Evolutionary conservation across 2,797 vertebrate genomes (phyloP).

Genomic region (Takifugu ocellatus): DNA sequence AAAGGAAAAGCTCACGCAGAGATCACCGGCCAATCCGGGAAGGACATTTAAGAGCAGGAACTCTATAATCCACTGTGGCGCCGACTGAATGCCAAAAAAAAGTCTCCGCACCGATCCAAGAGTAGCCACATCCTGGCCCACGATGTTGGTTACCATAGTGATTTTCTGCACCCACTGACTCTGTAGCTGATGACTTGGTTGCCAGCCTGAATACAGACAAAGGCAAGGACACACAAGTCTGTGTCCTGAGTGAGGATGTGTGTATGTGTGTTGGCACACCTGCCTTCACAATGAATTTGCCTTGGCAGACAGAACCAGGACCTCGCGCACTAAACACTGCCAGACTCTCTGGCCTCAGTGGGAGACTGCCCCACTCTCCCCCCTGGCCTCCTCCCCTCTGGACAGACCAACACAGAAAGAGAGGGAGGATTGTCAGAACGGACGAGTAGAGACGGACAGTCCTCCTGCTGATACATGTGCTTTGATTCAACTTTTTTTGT

Average conservation of each 20-base stretch:
- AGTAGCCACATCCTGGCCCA: slow-evolving; percentile 64
- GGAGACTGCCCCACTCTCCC: slow-evolving; percentile 46
- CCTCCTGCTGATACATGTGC: slow-evolving; percentile 50
- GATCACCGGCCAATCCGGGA: slow-evolving; percentile 48
- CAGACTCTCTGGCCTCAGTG: slow-evolving; percentile 63
- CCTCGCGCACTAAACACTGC: slow-evolving; percentile 67
- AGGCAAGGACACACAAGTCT: slow-evolving; percentile 74
- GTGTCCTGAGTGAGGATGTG: slow-evolving; percentile 63
- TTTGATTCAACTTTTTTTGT: slow-evolving; percentile 48
- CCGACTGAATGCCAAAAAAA: slow-evolving; percentile 57
- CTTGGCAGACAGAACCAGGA: slow-evolving; percentile 67
- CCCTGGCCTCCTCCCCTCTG: slow-evolving; percentile 26
- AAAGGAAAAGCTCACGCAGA: slow-evolving; percentile 33
- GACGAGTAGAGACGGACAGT: slow-evolving; percentile 48
- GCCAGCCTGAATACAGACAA: slow-evolving; percentile 70
- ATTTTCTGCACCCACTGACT: slow-evolving; percentile 65
- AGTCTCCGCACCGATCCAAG: slow-evolving; percentile 66
- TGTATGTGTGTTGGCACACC: slow-evolving; percentile 63
- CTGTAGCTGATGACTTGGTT: slow-evolving; percentile 60
- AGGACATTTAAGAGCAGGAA: slow-evolving; percentile 57
- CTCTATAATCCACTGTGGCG: slow-evolving; percentile 54
- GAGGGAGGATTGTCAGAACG: slow-evolving; percentile 25
- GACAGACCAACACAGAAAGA: slow-evolving; percentile 24
- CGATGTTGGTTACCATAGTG: slow-evolving; percentile 67
- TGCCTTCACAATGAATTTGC: slow-evolving; percentile 68